A percentile compares a stretch with the other conserved stretches of the same genome.
These are phyloP conservation scores for Cantharis nigra DNA, from an alignment of 2,888 invertebrate species.

Conservation along the genomic window DNA sequence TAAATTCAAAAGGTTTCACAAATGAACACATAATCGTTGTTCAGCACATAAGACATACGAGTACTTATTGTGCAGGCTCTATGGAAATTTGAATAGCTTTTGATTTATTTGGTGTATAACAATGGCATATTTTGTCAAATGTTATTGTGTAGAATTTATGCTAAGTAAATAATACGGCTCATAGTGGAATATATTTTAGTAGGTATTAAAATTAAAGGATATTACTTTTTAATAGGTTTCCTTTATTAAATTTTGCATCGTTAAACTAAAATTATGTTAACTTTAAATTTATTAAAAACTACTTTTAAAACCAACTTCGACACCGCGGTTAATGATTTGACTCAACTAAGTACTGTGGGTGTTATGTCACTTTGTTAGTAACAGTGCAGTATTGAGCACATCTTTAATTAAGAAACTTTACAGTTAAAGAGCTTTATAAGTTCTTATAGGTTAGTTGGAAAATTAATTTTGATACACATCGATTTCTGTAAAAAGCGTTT, in stretches of 20 bases:
- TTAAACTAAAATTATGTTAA: neutral
- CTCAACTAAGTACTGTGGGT: neutral
- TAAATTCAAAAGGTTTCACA: neutral
- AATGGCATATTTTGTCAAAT: neutral
- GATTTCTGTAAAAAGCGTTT: neutral
- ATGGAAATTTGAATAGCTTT: constrained; percentile 1
- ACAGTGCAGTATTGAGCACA: neutral
- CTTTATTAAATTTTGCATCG: neutral
- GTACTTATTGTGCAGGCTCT: neutral
- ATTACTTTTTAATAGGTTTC: neutral
- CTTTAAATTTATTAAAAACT: neutral
- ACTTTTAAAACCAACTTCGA: neutral
- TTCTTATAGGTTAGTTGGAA: neutral
- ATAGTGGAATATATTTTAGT: neutral
- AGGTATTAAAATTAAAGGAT: neutral
- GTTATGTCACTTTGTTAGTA: neutral
- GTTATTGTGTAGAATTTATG: neutral
- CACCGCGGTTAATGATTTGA: neutral
- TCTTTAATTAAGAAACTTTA: neutral
- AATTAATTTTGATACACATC: neutral
- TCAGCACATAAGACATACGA: neutral
- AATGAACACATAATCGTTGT: neutral
- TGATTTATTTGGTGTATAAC: neutral
- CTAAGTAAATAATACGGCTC: neutral
- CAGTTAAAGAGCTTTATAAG: neutral